These are phyloP conservation scores for Drosophila rhopaloa DNA, from an alignment of 1,140 invertebrate species.

Conservation along the genomic window DNA sequence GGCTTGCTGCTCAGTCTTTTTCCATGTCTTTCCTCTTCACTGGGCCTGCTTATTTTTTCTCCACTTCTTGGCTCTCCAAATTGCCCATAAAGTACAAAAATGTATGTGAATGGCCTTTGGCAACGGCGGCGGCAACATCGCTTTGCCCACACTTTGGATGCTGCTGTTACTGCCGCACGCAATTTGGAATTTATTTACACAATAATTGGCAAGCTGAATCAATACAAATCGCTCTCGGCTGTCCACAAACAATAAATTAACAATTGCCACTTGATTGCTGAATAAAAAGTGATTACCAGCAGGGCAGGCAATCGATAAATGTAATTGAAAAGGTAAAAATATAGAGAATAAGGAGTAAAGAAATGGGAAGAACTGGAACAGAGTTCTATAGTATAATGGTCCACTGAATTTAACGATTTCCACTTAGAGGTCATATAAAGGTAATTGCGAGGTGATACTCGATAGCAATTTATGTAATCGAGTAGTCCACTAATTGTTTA, in stretches of 20 bases:
- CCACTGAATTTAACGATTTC: constrained; percentile 20
- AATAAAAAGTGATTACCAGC: not conserved
- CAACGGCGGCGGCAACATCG: constrained; percentile 35
- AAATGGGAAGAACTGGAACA: not conserved
- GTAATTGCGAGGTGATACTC: constrained; percentile 12
- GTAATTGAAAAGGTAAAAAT: constrained; percentile 37
- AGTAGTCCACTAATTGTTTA: no score
- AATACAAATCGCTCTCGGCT: constrained; percentile 70
- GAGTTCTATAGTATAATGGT: constrained; percentile 8
- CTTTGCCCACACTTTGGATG: constrained; percentile 47
- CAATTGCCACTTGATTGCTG: constrained; percentile 61
- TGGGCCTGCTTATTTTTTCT: constrained; percentile 27
- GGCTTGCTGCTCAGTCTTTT: constrained; percentile 13
- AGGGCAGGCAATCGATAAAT: constrained; percentile 33
- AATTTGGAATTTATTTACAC: constrained; percentile 81
- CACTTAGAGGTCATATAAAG: constrained; percentile 24
- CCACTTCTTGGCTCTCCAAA: constrained; percentile 41
- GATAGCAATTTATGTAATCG: constrained; percentile 16
- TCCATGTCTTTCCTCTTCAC: constrained; percentile 1
- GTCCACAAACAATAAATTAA: constrained; percentile 73
- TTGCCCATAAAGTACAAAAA: constrained; percentile 77
- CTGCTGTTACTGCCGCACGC: constrained; percentile 57
- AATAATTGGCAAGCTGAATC: constrained; percentile 80
- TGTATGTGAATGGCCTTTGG: constrained; percentile 66
- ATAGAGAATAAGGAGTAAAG: not conserved